phyloP scores from a whole-genome alignment of 2,113 vertebrate genomes.

The Petroica traversi region DNA sequence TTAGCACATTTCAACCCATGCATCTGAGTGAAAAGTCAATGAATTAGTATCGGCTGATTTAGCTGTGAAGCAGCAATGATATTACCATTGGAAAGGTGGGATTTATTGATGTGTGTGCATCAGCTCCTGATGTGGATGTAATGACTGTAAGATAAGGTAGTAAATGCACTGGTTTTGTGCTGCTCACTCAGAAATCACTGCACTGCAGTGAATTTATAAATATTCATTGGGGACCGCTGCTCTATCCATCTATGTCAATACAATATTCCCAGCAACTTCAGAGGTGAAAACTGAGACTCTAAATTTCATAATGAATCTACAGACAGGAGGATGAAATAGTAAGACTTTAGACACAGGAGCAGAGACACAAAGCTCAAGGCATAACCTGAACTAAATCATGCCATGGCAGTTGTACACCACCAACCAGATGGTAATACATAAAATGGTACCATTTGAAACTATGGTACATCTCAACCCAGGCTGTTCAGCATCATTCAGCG shows the following conservation, averaged over 20 bases:
- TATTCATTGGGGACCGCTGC: background rate
- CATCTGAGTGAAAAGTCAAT: background rate
- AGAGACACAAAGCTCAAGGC: background rate
- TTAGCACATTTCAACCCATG: background rate
- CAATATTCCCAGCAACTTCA: background rate
- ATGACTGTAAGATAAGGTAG: background rate
- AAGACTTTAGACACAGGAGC: background rate
- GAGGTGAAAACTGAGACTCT: background rate
- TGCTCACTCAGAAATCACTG: background rate
- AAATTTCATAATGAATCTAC: background rate
- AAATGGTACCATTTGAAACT: background rate
- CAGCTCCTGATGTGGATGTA: background rate
- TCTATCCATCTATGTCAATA: background rate
- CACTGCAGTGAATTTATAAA: background rate
- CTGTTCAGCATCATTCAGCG: slow-evolving; percentile 57
- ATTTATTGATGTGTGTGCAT: background rate
- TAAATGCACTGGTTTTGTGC: background rate
- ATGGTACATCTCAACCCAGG: background rate
- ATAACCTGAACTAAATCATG: background rate
- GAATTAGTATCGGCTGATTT: background rate
- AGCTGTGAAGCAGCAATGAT: background rate
- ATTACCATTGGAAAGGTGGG: background rate
- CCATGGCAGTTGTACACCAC: background rate
- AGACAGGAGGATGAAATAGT: background rate
- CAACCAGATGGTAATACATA: background rate